phyloP scores from a whole-genome alignment of 2,797 vertebrate species.

The Harpagifer antarcticus region DNA sequence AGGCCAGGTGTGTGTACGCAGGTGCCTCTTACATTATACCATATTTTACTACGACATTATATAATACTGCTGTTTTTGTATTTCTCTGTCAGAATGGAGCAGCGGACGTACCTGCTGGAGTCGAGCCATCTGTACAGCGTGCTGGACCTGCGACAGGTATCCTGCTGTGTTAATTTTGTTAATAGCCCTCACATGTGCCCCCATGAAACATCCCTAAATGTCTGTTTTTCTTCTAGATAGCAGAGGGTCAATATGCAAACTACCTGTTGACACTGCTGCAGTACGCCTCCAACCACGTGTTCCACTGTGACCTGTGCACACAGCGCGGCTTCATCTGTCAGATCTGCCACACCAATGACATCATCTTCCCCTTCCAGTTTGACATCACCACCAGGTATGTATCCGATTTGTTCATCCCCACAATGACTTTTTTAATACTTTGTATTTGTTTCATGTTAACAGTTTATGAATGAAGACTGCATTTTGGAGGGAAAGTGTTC shows the following conservation, averaged over 20 bases:
- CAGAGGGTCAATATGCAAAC: constrained; percentile 84
- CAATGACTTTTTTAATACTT: not conserved
- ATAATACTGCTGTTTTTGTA: not conserved
- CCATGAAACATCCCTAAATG: not conserved
- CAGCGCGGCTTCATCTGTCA: constrained; percentile 97
- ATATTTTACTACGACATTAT: not conserved
- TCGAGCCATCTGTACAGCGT: constrained; percentile 93
- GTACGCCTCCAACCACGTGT: constrained; percentile 89
- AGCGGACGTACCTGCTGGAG: constrained; percentile 92
- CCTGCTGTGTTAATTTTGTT: accelerated
- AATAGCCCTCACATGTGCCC: accelerated
- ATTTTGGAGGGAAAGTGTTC: too few relatives aligned
- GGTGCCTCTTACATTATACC: not conserved
- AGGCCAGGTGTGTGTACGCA: constrained; percentile 66
- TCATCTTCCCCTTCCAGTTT: constrained; percentile 97
- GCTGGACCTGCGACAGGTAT: constrained; percentile 90
- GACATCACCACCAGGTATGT: constrained; percentile 90
- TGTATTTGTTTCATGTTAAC: too few relatives aligned
- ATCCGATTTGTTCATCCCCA: not conserved
- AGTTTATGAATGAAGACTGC: too few relatives aligned
- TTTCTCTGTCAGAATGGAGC: constrained; percentile 84
- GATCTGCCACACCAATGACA: constrained; percentile 89
- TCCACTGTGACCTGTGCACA: constrained; percentile 93
- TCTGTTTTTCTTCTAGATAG: constrained; percentile 82
- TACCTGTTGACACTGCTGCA: constrained; percentile 88